Evolutionary conservation across 2,888 invertebrate genomes (phyloP).

Genomic region (Notocelia uddmanniana): DNA sequence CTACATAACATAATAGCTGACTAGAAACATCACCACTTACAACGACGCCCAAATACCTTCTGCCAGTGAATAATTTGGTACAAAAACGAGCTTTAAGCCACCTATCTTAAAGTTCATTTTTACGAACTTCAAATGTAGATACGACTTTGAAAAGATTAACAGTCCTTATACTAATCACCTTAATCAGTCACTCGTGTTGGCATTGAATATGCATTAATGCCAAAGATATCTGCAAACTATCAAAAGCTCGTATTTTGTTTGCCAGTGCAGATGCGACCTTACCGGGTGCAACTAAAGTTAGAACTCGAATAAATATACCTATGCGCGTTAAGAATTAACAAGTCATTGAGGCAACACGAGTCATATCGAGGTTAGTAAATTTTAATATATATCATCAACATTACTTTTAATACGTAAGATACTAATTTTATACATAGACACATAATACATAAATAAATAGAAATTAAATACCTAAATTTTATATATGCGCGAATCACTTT

Average conservation of each 20-base stretch:
- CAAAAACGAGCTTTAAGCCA: not conserved
- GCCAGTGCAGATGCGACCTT: not conserved
- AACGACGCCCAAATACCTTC: too few species aligned
- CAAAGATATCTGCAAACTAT: not conserved
- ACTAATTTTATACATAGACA: too few species aligned
- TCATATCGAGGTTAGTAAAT: not conserved
- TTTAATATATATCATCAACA: not conserved
- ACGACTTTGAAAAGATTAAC: not conserved
- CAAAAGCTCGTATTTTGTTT: not conserved
- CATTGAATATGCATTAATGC: constrained; percentile 21
- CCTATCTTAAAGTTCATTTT: not conserved
- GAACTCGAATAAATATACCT: not conserved
- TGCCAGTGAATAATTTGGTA: too few species aligned
- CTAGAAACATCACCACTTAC: too few species aligned
- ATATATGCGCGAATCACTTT: too few species aligned
- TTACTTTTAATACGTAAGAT: not conserved
- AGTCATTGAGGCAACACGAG: not conserved
- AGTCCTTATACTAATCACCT: constrained; percentile 7
- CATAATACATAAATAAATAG: too few species aligned
- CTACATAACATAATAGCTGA: too few species aligned
- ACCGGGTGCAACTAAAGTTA: not conserved
- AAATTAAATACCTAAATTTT: too few species aligned
- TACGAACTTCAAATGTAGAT: not conserved
- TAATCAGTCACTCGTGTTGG: constrained; percentile 28
- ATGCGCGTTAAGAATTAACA: not conserved